Evolutionary conservation across 2,888 invertebrate genomes (phyloP), one percentile per base, ranked within the genome.

Genomic region (Habroteleia sp.): DNA sequence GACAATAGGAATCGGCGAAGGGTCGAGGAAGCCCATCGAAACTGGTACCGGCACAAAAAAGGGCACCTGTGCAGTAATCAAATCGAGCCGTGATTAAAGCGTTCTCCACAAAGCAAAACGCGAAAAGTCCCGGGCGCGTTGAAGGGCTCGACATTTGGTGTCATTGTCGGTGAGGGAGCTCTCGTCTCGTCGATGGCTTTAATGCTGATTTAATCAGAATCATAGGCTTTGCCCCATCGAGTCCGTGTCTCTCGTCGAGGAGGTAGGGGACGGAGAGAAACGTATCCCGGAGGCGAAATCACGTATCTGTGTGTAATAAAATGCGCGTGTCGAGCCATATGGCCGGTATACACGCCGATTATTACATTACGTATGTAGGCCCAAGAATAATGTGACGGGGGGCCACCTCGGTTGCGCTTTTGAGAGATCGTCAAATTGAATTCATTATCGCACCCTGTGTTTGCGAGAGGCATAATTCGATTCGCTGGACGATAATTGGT

Each of bases 201-300:
- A 85, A 87, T 87, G 86, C 87, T 86, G 87, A 87, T 87, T 87
- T 87, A 87, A 87, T 87, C 87, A 84, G 84, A 82, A 83, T 82
- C 82, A 76, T 77, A 75, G 79, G 63, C 74, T 46, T 52, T 48
- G 33, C 77, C 72, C 71, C 63, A 52, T 48, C 58, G 27, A 25
- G n/a, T n/a, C n/a, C n/a, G n/a, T n/a, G n/a, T n/a, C n/a, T n/a
- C n/a, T n/a, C n/a, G 20, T n/a, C 44, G 25, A 46, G n/a, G 8
- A 10, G 5, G 42, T 60, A 54, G 39, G 29, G 11, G 17, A 33
- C 11, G 20, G 16, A 35, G 8, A 37, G 20, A 42, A 27, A 29
- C 1, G 20, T 48, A 50, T 41, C 65, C 65, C 42, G 39, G 27
- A 48, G 46, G 63, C 62, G 27, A 50, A 54, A 46, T 50, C 48